These are phyloP conservation scores for Hylia prasina DNA, from an alignment of 2,113 vertebrate species.

Conservation along the genomic window DNA sequence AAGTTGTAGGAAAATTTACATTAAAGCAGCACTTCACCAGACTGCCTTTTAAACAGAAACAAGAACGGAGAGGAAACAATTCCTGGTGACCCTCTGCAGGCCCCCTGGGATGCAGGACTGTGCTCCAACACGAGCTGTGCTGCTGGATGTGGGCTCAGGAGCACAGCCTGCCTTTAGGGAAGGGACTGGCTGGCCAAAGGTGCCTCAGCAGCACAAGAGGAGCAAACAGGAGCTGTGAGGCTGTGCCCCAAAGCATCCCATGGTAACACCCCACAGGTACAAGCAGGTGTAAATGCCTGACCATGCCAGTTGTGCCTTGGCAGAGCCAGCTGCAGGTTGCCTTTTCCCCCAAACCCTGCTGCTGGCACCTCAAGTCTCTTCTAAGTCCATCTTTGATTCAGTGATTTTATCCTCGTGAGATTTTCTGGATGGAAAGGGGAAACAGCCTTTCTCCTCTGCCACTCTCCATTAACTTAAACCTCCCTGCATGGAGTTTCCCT, in stretches of 20 bases:
- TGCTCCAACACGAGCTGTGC: not conserved
- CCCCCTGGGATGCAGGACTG: not conserved
- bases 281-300: not conserved
- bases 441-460: not conserved
- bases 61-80: not conserved
- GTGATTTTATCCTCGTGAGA: not conserved
- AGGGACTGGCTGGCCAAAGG: not conserved
- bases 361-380: not conserved
- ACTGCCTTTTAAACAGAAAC: not conserved
- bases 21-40: not conserved
- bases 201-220: not conserved
- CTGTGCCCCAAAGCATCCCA: not conserved
- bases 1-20: not conserved
- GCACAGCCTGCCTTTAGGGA: not conserved
- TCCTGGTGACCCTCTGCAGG: not conserved
- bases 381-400: not conserved
- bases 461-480: not conserved
- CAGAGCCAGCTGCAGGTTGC: not conserved
- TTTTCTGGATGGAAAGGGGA: not conserved
- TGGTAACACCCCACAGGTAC: no score
- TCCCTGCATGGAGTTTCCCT: not conserved
- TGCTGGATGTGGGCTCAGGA: fast-evolving
- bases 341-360: not conserved
- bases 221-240: not conserved
- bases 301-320: not conserved